These are phyloP conservation scores for Rattus norvegicus DNA, from an alignment of 2,113 vertebrate genomes.

Conservation along the genomic window GRCr8 NC_086032.1:74392001-74392500, in stretches of 20 bases:
- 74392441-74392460: accelerated
- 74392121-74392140: background rate
- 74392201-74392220: background rate
- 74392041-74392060: background rate
- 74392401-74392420: background rate
- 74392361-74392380: accelerated
- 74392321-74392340: background rate
- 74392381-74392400: accelerated
- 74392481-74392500: background rate
- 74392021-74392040: background rate
- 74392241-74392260: background rate
- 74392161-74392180: background rate
- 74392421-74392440: background rate
- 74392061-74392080: constrained; percentile 12
- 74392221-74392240: background rate
- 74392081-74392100: background rate
- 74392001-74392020: background rate
- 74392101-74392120: background rate
- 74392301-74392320: background rate
- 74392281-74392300: background rate
- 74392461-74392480: background rate
- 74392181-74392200: background rate
- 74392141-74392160: background rate
- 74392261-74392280: background rate
- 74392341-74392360: background rate